Base-by-base conservation (phyloP, 2,797 vertebrate species). In the Carduelis carduelis region DNA sequence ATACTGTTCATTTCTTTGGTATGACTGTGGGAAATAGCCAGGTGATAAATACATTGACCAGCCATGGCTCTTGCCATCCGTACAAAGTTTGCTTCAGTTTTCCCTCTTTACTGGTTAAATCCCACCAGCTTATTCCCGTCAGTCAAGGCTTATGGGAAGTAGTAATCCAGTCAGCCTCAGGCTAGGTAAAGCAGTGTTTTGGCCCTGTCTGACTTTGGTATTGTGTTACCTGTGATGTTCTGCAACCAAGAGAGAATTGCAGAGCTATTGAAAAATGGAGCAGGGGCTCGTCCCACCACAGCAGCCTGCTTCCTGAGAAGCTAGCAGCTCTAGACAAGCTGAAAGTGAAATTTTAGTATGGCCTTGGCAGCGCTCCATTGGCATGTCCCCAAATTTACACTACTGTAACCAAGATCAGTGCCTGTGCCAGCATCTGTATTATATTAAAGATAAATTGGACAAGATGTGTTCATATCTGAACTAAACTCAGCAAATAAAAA, bases 261-360 rank as follows among this genome's bases (percentile, higher is more conserved):
- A 94, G 27, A 56, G 71, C 87, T 96, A 75, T 93, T 59, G 93
- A 90, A 82, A 93, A 92, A 57, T 47, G 74, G 71, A 88, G 64
- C 61, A 7, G 57, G n/a, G 21, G 70, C 90, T 96, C 4, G 4
- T 91, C 91, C 91, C 78, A n/a, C 44, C 72, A 86, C 34, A 1
- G 96, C 97, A 97, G 93, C 85, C 91, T 88, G 92, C 95, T 93
- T 97, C 96, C 96, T 94, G 87, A 97, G 97, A 96, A 97, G 94
- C 93, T 93, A 95, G 97, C 87, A 85, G 57, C 66, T 95, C 90
- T 78, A 70, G 70, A 89, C 9, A 23, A 23, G 84, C 89, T 82
- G 89, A 96, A 96, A 97, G 95, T 86, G 84, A 95, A 97, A 95
- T 96, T 93, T 77, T 90, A 97, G 95, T 80, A 77, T 24, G 83